These are phyloP conservation scores for Oreohelix idahoensis DNA, from an alignment of 1,140 invertebrate genomes.

Conservation along the genomic window DNA sequence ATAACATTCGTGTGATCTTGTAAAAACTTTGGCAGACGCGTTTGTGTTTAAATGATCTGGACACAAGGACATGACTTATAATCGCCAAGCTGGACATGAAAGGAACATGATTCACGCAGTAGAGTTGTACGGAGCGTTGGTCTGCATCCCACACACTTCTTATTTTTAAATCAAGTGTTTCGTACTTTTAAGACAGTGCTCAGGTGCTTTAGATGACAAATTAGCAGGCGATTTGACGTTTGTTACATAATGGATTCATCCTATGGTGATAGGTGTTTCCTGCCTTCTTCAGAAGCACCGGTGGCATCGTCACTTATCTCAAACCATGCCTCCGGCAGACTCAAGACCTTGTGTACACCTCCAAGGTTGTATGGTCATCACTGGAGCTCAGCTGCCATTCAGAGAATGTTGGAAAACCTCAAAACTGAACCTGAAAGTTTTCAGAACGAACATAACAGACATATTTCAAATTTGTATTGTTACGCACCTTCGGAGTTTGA, in stretches of 20 bases:
- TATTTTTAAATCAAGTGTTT: too few relatives aligned
- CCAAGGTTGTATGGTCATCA: background rate
- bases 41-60: too few relatives aligned
- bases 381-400: background rate
- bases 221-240: too few relatives aligned
- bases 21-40: too few relatives aligned
- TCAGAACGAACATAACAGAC: background rate
- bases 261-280: background rate
- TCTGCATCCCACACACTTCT: too few relatives aligned
- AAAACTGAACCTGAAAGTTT: background rate
- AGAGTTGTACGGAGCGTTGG: too few relatives aligned
- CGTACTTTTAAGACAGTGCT: too few relatives aligned
- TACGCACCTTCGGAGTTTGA: background rate
- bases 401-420: background rate
- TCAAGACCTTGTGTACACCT: background rate
- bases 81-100: too few relatives aligned
- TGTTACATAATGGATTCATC: background rate
- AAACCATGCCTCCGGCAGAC: background rate
- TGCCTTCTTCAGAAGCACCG: background rate
- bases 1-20: too few relatives aligned
- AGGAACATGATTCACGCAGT: too few relatives aligned
- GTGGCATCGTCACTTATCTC: background rate
- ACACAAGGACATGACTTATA: too few relatives aligned
- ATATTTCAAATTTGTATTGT: background rate
- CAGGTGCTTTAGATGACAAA: too few relatives aligned